Conservation (phyloP, 2,797 vertebrate genomes). For the Podarcis lilfordi region DNA sequence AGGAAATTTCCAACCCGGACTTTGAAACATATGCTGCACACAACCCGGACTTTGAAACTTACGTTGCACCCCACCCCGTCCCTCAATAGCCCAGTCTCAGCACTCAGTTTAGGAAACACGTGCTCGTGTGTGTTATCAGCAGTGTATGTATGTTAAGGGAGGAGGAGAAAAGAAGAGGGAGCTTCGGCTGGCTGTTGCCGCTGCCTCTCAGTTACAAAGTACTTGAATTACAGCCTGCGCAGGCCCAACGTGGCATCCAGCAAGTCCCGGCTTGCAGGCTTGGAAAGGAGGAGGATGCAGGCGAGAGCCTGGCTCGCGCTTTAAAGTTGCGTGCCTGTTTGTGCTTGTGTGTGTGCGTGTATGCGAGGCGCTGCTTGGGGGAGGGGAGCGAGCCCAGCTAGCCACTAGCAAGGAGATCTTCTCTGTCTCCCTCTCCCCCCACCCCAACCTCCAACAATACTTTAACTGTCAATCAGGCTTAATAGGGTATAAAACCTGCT, state of each 20-base stretch:
- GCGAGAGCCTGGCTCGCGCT: not conserved
- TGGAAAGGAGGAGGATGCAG: not conserved
- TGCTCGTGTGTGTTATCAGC: not conserved
- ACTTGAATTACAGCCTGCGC: constrained; percentile 8
- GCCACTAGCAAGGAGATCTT: constrained; percentile 71
- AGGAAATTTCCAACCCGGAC: not conserved
- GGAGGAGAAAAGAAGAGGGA: not conserved
- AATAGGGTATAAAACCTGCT: constrained; percentile 86
- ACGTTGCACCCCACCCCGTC: not conserved
- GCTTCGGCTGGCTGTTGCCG: not conserved
- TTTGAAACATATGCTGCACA: not conserved
- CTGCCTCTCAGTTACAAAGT: constrained; percentile 34
- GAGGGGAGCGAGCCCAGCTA: constrained; percentile 74
- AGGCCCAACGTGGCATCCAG: constrained; percentile 37
- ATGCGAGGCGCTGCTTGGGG: constrained; percentile 37
- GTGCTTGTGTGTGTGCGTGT: constrained; percentile 45
- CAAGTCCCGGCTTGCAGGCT: constrained; percentile 56
- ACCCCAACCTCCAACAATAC: constrained; percentile 78
- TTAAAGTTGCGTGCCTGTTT: not conserved
- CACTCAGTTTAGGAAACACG: not conserved
- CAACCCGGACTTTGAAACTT: not conserved
- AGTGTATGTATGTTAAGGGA: not conserved
- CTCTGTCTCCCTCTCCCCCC: constrained; percentile 64
- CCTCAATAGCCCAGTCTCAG: not conserved
- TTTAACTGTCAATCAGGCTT: constrained; percentile 97